Evolutionary conservation across 2,888 invertebrate species (phyloP).

Genomic region (Drosophila limbata): DNA sequence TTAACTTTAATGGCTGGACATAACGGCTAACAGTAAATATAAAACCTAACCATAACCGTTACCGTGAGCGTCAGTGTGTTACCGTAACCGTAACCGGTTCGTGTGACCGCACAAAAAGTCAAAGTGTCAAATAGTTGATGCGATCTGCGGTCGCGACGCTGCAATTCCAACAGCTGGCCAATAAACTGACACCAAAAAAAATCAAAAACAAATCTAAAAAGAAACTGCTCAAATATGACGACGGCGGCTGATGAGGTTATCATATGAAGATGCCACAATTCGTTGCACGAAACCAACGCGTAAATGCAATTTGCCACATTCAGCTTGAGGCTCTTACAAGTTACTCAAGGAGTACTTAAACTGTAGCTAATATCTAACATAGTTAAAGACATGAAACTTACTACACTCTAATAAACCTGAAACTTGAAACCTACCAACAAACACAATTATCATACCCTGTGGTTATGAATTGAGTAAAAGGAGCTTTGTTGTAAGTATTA

Average conservation of each 20-base stretch:
- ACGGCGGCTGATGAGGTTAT: slow-evolving; percentile 12
- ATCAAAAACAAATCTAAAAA: slow-evolving; percentile 37
- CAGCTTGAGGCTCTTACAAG: slow-evolving; percentile 9
- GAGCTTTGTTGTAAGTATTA: not conserved
- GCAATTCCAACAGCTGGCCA: slow-evolving; percentile 41
- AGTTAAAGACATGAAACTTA: slow-evolving; percentile 10
- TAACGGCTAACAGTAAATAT: slow-evolving; percentile 37
- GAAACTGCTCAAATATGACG: slow-evolving; percentile 26
- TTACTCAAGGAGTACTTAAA: slow-evolving; percentile 3
- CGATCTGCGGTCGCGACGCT: slow-evolving; percentile 43
- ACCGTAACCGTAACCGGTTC: slow-evolving; percentile 62
- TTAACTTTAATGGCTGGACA: slow-evolving; percentile 61
- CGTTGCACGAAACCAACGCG: slow-evolving; percentile 15
- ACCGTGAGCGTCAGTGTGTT: slow-evolving; percentile 18
- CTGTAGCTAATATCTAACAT: not conserved
- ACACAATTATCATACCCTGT: not conserved
- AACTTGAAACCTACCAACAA: not conserved
- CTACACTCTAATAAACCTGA: not conserved
- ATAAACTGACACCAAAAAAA: slow-evolving; percentile 50
- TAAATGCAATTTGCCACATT: slow-evolving; percentile 26
- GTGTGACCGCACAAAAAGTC: slow-evolving; percentile 56
- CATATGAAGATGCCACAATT: slow-evolving; percentile 27
- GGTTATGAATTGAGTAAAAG: not conserved
- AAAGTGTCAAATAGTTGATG: slow-evolving; percentile 68
- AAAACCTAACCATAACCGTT: slow-evolving; percentile 39